Conservation (phyloP, 2,888 invertebrate genomes). For the Globia sparganii region DNA sequence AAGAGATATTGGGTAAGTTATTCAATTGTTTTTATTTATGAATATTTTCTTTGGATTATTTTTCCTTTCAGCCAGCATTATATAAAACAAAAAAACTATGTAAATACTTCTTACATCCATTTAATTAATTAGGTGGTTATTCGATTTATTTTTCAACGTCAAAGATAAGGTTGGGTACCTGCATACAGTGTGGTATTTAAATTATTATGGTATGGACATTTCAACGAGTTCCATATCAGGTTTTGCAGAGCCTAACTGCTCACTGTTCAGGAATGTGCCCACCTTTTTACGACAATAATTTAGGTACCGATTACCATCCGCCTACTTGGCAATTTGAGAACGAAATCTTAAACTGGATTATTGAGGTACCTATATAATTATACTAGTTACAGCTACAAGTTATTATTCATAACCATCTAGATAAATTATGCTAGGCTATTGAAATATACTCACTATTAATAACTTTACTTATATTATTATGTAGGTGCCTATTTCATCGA, state of each 20-base stretch:
- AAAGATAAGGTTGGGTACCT: slow-evolving; percentile 15
- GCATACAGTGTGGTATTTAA: slow-evolving; percentile 23
- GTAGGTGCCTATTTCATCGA: neutral
- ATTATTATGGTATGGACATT: slow-evolving; percentile 29
- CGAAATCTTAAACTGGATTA: slow-evolving; percentile 15
- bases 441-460: neutral
- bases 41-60: neutral
- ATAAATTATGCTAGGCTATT: neutral
- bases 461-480: neutral
- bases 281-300: slow-evolving; percentile 18
- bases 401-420: neutral
- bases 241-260: slow-evolving; percentile 38
- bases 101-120: neutral
- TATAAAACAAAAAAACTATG: neutral
- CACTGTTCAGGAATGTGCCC: slow-evolving; percentile 37
- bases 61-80: neutral
- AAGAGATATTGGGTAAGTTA: slow-evolving; percentile 84
- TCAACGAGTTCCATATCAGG: slow-evolving; percentile 43
- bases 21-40: slow-evolving; percentile 2
- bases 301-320: neutral
- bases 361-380: neutral
- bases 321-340: slow-evolving; percentile 1
- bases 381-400: neutral
- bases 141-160: neutral
- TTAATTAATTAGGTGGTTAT: neutral